These are phyloP conservation scores for Typhlichthys eigenmanni DNA, from an alignment of 2,797 vertebrate genomes.

Conservation along the genomic window DNA sequence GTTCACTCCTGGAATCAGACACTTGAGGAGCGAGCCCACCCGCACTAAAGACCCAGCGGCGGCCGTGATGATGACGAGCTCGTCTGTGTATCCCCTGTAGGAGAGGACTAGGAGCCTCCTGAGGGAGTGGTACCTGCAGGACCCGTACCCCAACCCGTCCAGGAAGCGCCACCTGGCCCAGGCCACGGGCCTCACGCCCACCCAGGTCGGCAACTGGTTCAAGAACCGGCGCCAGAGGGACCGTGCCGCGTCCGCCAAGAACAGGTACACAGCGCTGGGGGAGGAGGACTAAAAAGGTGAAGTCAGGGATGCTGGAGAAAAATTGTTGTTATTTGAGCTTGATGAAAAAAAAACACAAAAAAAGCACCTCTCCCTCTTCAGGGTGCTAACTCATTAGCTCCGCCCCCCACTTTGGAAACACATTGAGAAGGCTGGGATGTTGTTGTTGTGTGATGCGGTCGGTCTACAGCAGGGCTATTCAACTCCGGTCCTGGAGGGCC, in stretches of 20 bases:
- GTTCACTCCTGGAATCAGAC: too few relatives aligned
- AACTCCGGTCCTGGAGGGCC: too few relatives aligned
- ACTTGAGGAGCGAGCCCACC: neutral
- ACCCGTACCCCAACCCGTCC: slow-evolving; percentile 84
- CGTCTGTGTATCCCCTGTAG: slow-evolving; percentile 42
- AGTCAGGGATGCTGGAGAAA: neutral
- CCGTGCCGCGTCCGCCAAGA: slow-evolving; percentile 82
- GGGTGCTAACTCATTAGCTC: too few relatives aligned
- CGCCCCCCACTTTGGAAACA: too few relatives aligned
- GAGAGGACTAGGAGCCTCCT: slow-evolving; percentile 82
- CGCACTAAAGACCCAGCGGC: neutral
- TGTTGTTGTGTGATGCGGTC: too few relatives aligned
- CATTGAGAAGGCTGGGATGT: too few relatives aligned
- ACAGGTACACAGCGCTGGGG: slow-evolving; percentile 59
- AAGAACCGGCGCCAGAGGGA: slow-evolving; percentile 83
- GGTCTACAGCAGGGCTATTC: too few relatives aligned
- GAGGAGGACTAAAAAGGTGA: neutral
- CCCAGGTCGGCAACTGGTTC: slow-evolving; percentile 86
- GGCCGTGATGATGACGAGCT: too few relatives aligned
- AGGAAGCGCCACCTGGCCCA: slow-evolving; percentile 82
- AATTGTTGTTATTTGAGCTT: neutral
- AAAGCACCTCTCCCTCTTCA: too few relatives aligned
- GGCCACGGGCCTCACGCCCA: slow-evolving; percentile 82
- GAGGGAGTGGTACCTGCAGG: slow-evolving; percentile 84
- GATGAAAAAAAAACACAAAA: too few relatives aligned